Conservation (phyloP, 2,113 vertebrate genomes). For the Emydocephalus ijimae region DNA sequence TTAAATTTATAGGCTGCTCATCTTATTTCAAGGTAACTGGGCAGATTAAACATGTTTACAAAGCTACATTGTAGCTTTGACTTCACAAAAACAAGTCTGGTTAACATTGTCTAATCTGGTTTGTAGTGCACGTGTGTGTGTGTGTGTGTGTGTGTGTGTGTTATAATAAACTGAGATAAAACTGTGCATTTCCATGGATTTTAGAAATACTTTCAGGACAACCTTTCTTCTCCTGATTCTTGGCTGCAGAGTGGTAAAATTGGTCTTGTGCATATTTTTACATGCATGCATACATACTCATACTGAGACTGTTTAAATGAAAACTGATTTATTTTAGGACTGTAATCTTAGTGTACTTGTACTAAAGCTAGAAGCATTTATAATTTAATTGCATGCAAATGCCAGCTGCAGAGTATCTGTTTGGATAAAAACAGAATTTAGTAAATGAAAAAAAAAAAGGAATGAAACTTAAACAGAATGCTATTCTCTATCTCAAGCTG, state of each 20-base stretch:
- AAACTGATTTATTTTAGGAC: not conserved
- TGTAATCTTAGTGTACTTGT: not conserved
- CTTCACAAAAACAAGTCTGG: not conserved
- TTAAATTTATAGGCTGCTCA: not conserved
- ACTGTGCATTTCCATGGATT: not conserved
- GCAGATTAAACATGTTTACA: not conserved
- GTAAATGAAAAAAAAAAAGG: not conserved
- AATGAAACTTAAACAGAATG: not conserved
- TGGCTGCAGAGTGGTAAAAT: not conserved
- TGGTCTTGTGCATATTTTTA: not conserved
- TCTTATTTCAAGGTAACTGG: not conserved
- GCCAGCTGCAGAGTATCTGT: not conserved
- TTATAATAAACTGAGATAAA: not conserved
- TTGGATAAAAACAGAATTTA: slow-evolving; percentile 1
- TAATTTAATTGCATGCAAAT: not conserved
- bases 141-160: too few species aligned
- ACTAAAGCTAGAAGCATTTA: not conserved
- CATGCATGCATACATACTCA: not conserved
- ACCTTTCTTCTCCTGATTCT: not conserved
- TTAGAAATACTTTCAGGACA: not conserved
- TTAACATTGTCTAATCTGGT: not conserved
- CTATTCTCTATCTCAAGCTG: not conserved
- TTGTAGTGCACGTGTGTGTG: not conserved
- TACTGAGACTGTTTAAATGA: not conserved
- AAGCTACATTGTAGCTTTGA: not conserved